Evolutionary conservation across 2,113 vertebrate genomes (phyloP).

Genomic region (Gnathonemus longibarbis): DNA sequence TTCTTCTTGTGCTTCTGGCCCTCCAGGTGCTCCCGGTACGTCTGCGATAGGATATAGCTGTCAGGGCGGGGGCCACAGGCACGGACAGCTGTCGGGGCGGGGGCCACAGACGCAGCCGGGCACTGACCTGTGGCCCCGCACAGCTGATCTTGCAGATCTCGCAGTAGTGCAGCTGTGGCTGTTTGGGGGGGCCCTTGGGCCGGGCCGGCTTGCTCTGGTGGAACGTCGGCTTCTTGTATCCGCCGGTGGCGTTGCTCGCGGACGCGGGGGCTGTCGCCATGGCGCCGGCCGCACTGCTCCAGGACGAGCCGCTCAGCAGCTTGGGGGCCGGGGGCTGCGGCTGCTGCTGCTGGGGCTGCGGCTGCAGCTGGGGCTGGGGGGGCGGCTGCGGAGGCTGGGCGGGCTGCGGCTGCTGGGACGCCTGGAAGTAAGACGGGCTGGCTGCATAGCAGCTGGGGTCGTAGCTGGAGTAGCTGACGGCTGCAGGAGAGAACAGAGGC

Average conservation of each 20-base stretch:
- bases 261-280: slow-evolving; percentile 40
- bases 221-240: slow-evolving; percentile 57
- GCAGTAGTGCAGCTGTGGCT: slow-evolving; percentile 71
- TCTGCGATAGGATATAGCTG: slow-evolving; percentile 42
- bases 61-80: neutral
- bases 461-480: slow-evolving; percentile 57
- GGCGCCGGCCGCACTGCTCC: slow-evolving; percentile 55
- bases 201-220: slow-evolving; percentile 59
- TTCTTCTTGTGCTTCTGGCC: slow-evolving; percentile 79
- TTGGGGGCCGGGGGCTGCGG: slow-evolving; percentile 52
- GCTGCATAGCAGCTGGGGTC: slow-evolving; percentile 51
- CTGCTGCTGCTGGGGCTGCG: slow-evolving; percentile 24
- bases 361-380: slow-evolving; percentile 36
- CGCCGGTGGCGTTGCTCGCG: slow-evolving; percentile 42
- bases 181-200: slow-evolving; percentile 60
- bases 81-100: too few relatives aligned
- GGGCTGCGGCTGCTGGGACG: slow-evolving; percentile 37
- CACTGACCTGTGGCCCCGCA: slow-evolving; percentile 70
- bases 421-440: slow-evolving; percentile 57
- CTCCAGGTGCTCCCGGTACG: slow-evolving; percentile 68
- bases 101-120: neutral
- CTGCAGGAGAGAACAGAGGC: slow-evolving; percentile 39
- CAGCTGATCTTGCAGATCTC: slow-evolving; percentile 81
- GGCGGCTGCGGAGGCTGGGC: slow-evolving; percentile 35
- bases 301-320: slow-evolving; percentile 53